Evolutionary conservation across 2,113 vertebrate species (phyloP).

Genomic region (Phycodurus eques): DNA sequence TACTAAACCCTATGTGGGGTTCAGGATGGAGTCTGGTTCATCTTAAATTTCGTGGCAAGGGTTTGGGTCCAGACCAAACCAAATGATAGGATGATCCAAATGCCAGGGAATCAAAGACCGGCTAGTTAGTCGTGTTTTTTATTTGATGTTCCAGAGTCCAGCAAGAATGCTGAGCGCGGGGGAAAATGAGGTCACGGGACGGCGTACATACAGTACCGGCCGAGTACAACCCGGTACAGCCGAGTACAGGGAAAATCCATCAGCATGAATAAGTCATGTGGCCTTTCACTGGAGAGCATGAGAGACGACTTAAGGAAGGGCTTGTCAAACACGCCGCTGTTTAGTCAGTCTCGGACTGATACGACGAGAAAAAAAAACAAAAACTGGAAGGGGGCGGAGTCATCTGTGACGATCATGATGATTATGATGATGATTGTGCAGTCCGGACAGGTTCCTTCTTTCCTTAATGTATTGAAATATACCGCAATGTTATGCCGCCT

Average conservation of each 20-base stretch:
- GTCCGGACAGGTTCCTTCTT: neutral
- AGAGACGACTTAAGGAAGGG: constrained; percentile 49
- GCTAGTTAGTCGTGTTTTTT: neutral
- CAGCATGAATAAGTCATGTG: constrained; percentile 77
- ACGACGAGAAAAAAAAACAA: neutral
- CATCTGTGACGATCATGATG: neutral
- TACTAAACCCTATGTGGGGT: too few species aligned
- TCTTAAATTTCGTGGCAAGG: too few species aligned
- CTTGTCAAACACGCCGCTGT: constrained; percentile 62
- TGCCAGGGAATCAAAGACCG: neutral
- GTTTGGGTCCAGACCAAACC: too few species aligned
- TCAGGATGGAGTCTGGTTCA: too few species aligned
- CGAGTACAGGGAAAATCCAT: constrained; percentile 74
- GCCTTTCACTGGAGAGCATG: constrained; percentile 51
- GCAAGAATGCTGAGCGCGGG: constrained; percentile 54
- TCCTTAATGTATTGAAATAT: neutral
- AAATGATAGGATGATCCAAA: too few species aligned
- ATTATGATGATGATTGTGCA: neutral
- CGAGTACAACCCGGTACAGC: constrained; percentile 3
- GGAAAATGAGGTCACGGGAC: constrained; percentile 27
- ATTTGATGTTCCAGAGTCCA: constrained; percentile 1
- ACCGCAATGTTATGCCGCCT: neutral
- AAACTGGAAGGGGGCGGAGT: neutral
- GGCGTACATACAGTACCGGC: neutral
- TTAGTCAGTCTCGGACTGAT: constrained; percentile 48